These are phyloP conservation scores for Orchesella cincta DNA, from an alignment of 1,140 invertebrate species.

Conservation along the genomic window DNA sequence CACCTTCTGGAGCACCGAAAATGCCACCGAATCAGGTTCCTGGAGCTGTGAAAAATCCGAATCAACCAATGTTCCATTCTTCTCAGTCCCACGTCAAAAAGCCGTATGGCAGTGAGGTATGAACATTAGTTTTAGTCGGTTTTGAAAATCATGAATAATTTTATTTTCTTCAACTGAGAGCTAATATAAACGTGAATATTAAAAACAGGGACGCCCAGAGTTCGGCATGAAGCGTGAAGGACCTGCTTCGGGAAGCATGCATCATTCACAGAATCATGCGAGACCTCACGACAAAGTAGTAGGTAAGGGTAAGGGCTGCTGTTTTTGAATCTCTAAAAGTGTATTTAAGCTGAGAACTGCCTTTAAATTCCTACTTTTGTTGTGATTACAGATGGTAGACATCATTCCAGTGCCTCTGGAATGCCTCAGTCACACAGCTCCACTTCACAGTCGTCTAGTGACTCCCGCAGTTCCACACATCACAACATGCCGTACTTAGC, in stretches of 20 bases:
- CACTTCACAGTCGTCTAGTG: neutral
- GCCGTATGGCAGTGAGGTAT: conserved; percentile 5
- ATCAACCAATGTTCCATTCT: conserved; percentile 27
- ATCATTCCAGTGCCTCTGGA: neutral
- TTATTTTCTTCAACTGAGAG: too few species aligned
- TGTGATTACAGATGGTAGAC: neutral
- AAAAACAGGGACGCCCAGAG: neutral
- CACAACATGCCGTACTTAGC: conserved; percentile 3
- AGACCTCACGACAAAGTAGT: neutral
- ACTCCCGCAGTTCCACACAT: neutral
- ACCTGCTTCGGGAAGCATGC: neutral
- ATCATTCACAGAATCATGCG: conserved; percentile 1
- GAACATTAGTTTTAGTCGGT: neutral
- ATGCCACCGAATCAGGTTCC: conserved; percentile 6
- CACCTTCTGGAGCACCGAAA: conserved; percentile 22
- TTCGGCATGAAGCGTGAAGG: neutral
- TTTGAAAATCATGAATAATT: too few species aligned
- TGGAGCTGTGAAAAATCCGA: conserved; percentile 28
- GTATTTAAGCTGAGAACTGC: too few species aligned
- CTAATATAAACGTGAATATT: too few species aligned
- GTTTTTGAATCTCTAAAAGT: neutral
- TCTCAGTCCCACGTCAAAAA: conserved; percentile 14
- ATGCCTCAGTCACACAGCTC: neutral
- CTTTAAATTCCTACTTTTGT: neutral
- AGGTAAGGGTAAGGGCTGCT: neutral